phyloP scores from a whole-genome alignment of 1,140 invertebrate species.

The Diorhabda carinulata region DNA sequence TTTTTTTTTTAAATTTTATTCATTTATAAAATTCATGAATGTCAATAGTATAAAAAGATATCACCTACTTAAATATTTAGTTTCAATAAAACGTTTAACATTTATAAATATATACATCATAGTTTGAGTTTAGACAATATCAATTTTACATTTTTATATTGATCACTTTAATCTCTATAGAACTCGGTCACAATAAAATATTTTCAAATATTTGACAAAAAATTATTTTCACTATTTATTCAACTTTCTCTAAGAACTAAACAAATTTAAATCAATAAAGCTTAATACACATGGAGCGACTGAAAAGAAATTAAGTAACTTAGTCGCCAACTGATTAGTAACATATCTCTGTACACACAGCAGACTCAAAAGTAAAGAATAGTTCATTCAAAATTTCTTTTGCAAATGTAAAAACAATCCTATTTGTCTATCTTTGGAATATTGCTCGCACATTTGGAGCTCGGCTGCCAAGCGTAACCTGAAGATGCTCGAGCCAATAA shows the following conservation, averaged over 20 bases:
- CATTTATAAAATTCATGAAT: slow-evolving; percentile 8
- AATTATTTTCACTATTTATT: not conserved
- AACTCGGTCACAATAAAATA: not conserved
- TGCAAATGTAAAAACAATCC: too few species aligned
- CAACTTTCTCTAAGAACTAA: not conserved
- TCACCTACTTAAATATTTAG: slow-evolving; percentile 7
- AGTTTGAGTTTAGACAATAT: not conserved
- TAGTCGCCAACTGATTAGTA: too few species aligned
- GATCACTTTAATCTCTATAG: not conserved
- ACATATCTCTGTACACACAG: too few species aligned
- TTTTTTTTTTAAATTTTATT: not conserved
- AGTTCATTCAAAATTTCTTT: too few species aligned
- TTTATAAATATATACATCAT: slow-evolving; percentile 15
- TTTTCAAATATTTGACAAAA: not conserved
- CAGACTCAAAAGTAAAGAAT: too few species aligned
- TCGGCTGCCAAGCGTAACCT: too few species aligned
- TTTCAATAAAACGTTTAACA: slow-evolving; percentile 10
- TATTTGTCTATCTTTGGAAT: too few species aligned
- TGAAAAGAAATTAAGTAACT: not conserved
- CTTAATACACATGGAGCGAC: not conserved
- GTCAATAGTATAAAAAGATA: slow-evolving; percentile 17
- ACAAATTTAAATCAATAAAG: not conserved
- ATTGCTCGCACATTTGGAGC: too few species aligned
- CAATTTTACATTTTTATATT: slow-evolving; percentile 9
- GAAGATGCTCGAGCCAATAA: too few species aligned